Evolutionary conservation across 2,888 invertebrate species (phyloP).

Genomic region (Drosophila lacicola): DNA sequence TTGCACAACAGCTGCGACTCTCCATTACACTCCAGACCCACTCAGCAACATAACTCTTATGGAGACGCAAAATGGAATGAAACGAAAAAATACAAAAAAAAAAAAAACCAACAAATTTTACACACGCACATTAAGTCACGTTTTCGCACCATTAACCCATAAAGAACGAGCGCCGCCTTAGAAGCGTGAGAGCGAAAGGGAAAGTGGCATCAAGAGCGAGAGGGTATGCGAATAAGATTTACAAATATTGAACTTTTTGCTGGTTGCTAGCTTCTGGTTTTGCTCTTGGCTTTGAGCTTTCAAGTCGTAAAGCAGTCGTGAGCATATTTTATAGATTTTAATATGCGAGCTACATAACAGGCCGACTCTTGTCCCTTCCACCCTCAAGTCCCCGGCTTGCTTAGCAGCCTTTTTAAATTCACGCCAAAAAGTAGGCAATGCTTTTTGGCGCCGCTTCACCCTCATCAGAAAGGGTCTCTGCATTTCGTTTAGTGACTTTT

Average conservation of each 20-base stretch:
- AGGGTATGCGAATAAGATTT: conserved; percentile 63
- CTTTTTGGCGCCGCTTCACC: conserved; percentile 64
- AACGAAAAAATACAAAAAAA: conserved; percentile 20
- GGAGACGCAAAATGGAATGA: conserved; percentile 41
- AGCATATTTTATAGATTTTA: conserved; percentile 81
- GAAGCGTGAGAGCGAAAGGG: conserved; percentile 17
- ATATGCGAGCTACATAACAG: conserved; percentile 78
- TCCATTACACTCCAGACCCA: conserved; percentile 46
- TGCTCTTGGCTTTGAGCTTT: conserved; percentile 69
- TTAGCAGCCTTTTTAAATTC: conserved; percentile 64
- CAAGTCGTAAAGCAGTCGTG: conserved; percentile 76
- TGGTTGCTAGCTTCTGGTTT: conserved; percentile 49
- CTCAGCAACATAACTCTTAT: conserved; percentile 64
- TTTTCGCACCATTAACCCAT: conserved; percentile 84
- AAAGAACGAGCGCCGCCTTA: conserved; percentile 66
- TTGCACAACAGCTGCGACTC: conserved; percentile 76
- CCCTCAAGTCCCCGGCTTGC: conserved; percentile 21
- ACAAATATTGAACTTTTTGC: conserved; percentile 82
- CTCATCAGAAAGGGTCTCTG: conserved; percentile 67
- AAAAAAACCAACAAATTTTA: conserved; percentile 62
- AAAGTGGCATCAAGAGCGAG: conserved; percentile 20
- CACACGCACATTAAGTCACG: conserved; percentile 83
- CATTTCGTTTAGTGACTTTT: conserved; percentile 74
- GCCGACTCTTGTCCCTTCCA: background rate
- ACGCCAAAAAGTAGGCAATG: conserved; percentile 74